These are phyloP conservation scores for Troides helena DNA, from an alignment of 2,888 invertebrate genomes.

Conservation along the genomic window DNA sequence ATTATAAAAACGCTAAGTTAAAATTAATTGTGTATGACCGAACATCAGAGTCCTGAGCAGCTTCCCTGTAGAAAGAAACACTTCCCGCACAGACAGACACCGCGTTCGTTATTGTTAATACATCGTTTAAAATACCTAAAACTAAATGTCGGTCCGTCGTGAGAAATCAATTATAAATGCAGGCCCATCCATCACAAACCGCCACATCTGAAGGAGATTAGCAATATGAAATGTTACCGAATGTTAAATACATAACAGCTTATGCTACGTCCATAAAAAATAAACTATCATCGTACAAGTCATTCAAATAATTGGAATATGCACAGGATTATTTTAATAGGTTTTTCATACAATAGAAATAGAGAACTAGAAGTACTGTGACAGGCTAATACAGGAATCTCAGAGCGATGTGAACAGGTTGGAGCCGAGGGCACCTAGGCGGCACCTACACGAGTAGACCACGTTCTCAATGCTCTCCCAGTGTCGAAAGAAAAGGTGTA, in stretches of 20 bases:
- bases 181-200: conserved; percentile 65
- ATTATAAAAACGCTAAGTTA: conserved; percentile 80
- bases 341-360: conserved; percentile 43
- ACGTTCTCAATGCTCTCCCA: conserved; percentile 30
- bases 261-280: conserved; percentile 77
- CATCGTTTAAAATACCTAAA: conserved; percentile 63
- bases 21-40: conserved; percentile 78
- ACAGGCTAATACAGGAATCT: conserved; percentile 35
- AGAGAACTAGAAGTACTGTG: conserved; percentile 35
- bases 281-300: conserved; percentile 76
- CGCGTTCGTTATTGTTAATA: conserved; percentile 62
- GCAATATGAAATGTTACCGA: conserved; percentile 56
- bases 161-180: conserved; percentile 75
- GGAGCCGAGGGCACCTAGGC: conserved; percentile 23
- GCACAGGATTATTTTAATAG: conserved; percentile 49
- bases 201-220: conserved; percentile 52
- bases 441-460: neutral
- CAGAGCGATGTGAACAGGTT: conserved; percentile 69
- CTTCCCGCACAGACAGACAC: conserved; percentile 71
- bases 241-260: conserved; percentile 78
- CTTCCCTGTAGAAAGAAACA: conserved; percentile 60
- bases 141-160: conserved; percentile 74
- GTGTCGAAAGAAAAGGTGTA: conserved; percentile 11
- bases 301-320: conserved; percentile 64
- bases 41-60: conserved; percentile 70